Percentiles rank a stretch among this genome's conserved stretches.
Evolutionary conservation across 2,888 invertebrate species (phyloP).

Genomic region (Acanthosoma haemorrhoidale): DNA sequence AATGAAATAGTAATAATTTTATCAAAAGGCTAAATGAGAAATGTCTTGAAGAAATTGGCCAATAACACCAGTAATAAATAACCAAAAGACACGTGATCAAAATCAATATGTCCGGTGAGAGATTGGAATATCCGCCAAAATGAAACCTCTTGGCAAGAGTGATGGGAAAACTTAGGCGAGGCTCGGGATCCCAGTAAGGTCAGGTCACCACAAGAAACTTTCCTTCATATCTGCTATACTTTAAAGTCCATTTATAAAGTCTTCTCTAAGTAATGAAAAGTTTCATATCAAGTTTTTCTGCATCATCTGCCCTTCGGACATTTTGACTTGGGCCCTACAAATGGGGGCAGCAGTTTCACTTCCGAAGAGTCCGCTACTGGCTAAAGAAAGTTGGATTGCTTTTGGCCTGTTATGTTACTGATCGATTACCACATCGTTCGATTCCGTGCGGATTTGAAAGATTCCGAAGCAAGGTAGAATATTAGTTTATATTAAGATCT

Average conservation of each 20-base stretch:
- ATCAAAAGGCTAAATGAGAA: no score
- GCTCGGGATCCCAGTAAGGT: slow-evolving; percentile 11
- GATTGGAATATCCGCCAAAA: not conserved
- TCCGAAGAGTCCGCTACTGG: not conserved
- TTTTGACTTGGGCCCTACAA: not conserved
- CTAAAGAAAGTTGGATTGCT: no score
- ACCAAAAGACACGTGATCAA: not conserved
- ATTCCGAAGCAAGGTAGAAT: no score
- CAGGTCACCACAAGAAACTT: not conserved
- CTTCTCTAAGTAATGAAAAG: slow-evolving; percentile 10
- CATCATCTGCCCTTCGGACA: slow-evolving; percentile 7
- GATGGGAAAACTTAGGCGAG: slow-evolving; percentile 12
- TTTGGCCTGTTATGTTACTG: no score
- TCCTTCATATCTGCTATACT: slow-evolving; percentile 14
- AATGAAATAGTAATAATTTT: no score
- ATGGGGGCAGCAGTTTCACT: not conserved
- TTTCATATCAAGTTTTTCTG: not conserved
- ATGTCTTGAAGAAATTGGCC: no score
- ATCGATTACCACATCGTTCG: no score
- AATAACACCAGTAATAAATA: not conserved
- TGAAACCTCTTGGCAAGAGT: not conserved
- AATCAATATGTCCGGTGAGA: not conserved
- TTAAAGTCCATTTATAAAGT: slow-evolving; percentile 14
- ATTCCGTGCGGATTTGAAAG: no score
- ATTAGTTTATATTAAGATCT: no score